phyloP scores from a whole-genome alignment of 1,140 invertebrate genomes.

The Eulimnadia texana region DNA sequence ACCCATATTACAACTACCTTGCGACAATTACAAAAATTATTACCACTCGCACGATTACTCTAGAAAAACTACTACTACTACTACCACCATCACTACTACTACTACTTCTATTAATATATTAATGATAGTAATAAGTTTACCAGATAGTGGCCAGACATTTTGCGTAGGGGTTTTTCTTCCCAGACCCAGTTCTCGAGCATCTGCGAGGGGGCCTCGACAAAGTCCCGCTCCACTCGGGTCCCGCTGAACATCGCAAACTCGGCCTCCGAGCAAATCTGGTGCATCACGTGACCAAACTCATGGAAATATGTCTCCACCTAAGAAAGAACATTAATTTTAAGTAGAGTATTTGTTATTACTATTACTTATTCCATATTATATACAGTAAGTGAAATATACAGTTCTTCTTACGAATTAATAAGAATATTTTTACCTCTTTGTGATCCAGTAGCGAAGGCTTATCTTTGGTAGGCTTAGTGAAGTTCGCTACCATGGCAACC shows the following conservation, averaged over 20 bases:
- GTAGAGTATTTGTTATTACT: too few species aligned
- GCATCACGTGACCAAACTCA: constrained; percentile 43
- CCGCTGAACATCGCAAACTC: constrained; percentile 34
- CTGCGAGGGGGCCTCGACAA: constrained; percentile 42
- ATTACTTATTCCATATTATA: too few species aligned
- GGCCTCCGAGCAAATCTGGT: constrained; percentile 35
- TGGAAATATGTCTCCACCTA: constrained; percentile 41
- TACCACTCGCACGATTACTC: too few species aligned
- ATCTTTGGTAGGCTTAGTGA: constrained; percentile 35
- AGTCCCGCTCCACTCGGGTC: constrained; percentile 37
- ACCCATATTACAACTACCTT: too few species aligned
- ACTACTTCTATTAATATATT: too few species aligned
- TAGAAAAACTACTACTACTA: too few species aligned
- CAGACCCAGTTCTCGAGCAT: constrained; percentile 45
- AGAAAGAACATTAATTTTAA: constrained; percentile 12
- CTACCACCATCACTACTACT: too few species aligned
- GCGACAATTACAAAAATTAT: too few species aligned
- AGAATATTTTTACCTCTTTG: constrained; percentile 30
- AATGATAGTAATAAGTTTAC: too few species aligned
- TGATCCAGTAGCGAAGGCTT: constrained; percentile 37
- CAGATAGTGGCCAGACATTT: constrained; percentile 37
- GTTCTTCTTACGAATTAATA: too few species aligned
- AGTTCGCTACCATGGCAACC: constrained; percentile 39
- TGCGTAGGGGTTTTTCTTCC: constrained; percentile 34
- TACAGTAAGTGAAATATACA: too few species aligned